A percentile compares a stretch with the other conserved stretches of the same genome.
phyloP scores from a whole-genome alignment of 2,888 invertebrate genomes.

The Craniophora ligustri region DNA sequence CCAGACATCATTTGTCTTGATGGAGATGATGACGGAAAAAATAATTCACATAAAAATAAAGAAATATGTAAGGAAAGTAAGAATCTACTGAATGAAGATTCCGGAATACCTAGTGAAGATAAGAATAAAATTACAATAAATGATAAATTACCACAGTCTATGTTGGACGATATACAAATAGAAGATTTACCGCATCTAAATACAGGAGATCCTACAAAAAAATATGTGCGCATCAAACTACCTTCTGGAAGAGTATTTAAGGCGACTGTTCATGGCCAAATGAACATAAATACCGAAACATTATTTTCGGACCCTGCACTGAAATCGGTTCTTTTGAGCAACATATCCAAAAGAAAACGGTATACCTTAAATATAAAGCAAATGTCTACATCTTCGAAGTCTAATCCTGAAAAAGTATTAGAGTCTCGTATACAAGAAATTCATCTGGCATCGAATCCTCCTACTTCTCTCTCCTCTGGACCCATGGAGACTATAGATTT shows the following conservation, averaged over 20 bases:
- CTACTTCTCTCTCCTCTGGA: background rate
- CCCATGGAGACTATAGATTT: slow-evolving; percentile 74
- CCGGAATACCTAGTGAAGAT: background rate
- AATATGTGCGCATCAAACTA: slow-evolving; percentile 68
- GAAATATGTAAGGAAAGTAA: background rate
- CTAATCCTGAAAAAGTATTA: slow-evolving; percentile 51
- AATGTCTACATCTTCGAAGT: slow-evolving; percentile 45
- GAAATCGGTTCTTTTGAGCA: slow-evolving; percentile 63
- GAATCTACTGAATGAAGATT: background rate
- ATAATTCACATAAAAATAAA: slow-evolving; percentile 5
- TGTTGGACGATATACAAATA: slow-evolving; percentile 61
- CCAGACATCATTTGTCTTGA: slow-evolving; percentile 34
- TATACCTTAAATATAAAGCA: slow-evolving; percentile 75
- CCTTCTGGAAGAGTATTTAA: slow-evolving; percentile 73
- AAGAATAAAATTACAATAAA: slow-evolving; percentile 5
- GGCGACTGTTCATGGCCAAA: slow-evolving; percentile 73
- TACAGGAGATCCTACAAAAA: slow-evolving; percentile 59
- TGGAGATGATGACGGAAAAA: slow-evolving; percentile 42
- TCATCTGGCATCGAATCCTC: slow-evolving; percentile 28
- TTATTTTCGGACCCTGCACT: slow-evolving; percentile 71
- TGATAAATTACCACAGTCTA: slow-evolving; percentile 44
- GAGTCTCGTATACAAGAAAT: slow-evolving; percentile 59
- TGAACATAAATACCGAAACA: slow-evolving; percentile 64
- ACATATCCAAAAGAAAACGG: slow-evolving; percentile 58
- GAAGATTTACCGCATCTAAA: slow-evolving; percentile 60